These are phyloP conservation scores for Chondrosia reniformis DNA, from an alignment of 37 sponge, comb jelly and placozoan species.

Conservation along the genomic window DNA sequence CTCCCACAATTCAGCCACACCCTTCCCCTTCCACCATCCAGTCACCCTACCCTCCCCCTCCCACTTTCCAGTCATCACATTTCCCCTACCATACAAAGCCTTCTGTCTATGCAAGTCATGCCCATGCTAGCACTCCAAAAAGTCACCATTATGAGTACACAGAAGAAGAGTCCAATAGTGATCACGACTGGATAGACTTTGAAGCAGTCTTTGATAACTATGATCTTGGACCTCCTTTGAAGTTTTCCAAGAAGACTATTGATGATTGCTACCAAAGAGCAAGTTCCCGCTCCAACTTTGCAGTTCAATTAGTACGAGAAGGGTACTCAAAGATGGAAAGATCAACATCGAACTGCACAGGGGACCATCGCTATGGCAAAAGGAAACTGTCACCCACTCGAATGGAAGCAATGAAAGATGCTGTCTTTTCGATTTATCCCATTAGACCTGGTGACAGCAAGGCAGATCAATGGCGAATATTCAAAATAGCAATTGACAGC, in stretches of 20 bases:
- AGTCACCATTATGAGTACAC: too few species aligned
- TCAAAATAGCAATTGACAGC: constrained; percentile 6
- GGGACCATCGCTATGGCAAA: constrained; percentile 9
- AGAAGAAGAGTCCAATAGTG: too few species aligned
- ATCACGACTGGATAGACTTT: too few species aligned
- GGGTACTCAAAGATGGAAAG: background rate
- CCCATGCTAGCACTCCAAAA: too few species aligned
- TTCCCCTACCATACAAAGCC: too few species aligned
- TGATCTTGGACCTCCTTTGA: background rate
- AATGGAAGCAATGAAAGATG: background rate
- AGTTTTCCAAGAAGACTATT: background rate
- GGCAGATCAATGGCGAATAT: background rate
- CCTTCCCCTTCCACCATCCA: too few species aligned
- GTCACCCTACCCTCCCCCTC: too few species aligned
- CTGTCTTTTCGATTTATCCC: background rate
- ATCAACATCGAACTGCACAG: constrained; percentile 10
- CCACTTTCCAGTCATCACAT: too few species aligned
- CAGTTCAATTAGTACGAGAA: background rate
- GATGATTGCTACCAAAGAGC: constrained; percentile 9
- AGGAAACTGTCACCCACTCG: constrained; percentile 2
- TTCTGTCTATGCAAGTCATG: too few species aligned
- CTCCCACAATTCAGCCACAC: too few species aligned
- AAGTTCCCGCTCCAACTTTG: background rate
- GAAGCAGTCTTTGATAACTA: background rate
- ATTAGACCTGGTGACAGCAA: background rate